These are phyloP conservation scores for Aradophagus sp. DNA, from an alignment of 1,140 invertebrate genomes.

Conservation along the genomic window DNA sequence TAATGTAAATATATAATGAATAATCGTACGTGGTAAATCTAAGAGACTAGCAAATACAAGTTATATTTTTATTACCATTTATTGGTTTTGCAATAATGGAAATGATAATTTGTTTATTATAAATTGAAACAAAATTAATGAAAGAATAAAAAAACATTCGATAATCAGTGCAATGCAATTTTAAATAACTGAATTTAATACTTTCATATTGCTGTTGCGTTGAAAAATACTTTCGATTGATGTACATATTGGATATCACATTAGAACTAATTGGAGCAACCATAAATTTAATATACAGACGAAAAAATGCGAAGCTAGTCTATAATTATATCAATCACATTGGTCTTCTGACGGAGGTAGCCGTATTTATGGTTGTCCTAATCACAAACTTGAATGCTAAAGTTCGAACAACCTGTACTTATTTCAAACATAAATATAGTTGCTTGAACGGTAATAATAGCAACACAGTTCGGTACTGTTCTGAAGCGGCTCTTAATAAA, in stretches of 20 bases:
- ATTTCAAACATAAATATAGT: conserved; percentile 44
- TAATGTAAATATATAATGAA: too few relatives aligned
- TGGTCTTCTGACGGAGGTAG: conserved; percentile 20
- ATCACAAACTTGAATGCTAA: conserved; percentile 49
- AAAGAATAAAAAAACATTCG: too few relatives aligned
- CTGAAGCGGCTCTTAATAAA: conserved; percentile 28
- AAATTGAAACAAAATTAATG: too few relatives aligned
- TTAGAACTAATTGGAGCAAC: conserved; percentile 43
- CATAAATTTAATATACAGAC: conserved; percentile 37
- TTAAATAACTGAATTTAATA: too few relatives aligned
- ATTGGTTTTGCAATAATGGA: too few relatives aligned
- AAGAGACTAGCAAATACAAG: too few relatives aligned
- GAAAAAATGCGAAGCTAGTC: conserved; percentile 31
- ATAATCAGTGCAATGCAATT: too few relatives aligned
- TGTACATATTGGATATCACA: conserved; percentile 36
- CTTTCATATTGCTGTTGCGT: too few relatives aligned
- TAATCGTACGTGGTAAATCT: too few relatives aligned
- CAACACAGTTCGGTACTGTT: conserved; percentile 19
- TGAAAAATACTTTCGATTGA: conserved; percentile 17
- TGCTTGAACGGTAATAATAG: conserved; percentile 40
- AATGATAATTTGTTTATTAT: too few relatives aligned
- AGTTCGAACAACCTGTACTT: conserved; percentile 44
- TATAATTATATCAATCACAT: conserved; percentile 49
- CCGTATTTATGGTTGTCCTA: conserved; percentile 51
- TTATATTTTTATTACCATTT: too few relatives aligned